Conservation (phyloP, 2,888 invertebrate species). For the Dasysyrphus tricinctus region DNA sequence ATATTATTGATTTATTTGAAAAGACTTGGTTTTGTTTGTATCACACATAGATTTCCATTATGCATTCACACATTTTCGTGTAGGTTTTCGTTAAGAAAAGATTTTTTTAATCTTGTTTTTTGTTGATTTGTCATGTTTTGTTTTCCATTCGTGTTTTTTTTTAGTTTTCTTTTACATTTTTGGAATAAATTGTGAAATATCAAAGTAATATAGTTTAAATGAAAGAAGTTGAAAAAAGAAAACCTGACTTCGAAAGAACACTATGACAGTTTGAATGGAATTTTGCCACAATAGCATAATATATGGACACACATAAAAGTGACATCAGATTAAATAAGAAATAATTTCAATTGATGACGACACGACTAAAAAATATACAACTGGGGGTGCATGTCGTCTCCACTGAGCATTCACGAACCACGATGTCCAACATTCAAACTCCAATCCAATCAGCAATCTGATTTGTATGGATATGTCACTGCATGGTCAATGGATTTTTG, state of each 20-base stretch:
- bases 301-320: background rate
- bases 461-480: no score
- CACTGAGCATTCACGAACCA: no score
- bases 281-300: background rate
- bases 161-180: background rate
- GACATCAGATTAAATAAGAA: background rate
- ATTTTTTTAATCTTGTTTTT: slow-evolving; percentile 53
- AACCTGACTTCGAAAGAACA: background rate
- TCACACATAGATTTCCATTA: background rate
- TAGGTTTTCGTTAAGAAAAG: background rate
- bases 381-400: no score
- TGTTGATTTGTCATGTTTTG: slow-evolving; percentile 13
- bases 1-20: slow-evolving; percentile 24
- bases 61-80: background rate
- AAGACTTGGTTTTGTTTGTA: background rate
- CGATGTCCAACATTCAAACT: no score
- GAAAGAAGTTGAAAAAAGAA: background rate
- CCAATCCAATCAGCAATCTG: no score
- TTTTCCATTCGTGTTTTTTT: background rate
- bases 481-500: no score
- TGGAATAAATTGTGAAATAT: background rate
- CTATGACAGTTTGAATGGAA: background rate
- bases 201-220: background rate
- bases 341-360: no score
- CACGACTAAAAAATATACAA: no score